Evolutionary conservation across 2,888 invertebrate genomes (phyloP), one percentile per base, ranked within the genome.

Genomic region (Agrochola lota): DNA sequence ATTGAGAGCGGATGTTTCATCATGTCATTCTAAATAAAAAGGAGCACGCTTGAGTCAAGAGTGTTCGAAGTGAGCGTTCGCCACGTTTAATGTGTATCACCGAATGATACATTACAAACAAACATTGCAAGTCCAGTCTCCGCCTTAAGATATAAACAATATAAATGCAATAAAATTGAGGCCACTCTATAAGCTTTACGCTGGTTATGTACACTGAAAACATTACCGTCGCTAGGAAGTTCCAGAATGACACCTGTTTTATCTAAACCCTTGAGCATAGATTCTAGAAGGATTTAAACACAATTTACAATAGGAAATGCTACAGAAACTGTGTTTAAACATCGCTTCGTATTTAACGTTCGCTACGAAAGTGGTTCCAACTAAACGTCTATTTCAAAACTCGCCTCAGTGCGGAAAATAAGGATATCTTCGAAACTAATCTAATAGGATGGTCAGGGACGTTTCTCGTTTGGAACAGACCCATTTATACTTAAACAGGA

Each of bases 401-500:
- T 74, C 83, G 49, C 43, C n/a, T 52, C 60, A 49, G 69, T 66
- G 59, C 23, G 30, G 74, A 68, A 70, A 81, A 70, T 74, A 78
- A 71, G 85, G 74, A 63, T 84, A 84, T 84, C 84, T 85, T 55
- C 30, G 35, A 20, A 82, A 85, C 69, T 72, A 62, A 84, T 84
- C 80, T 86, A 71, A 71, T 66, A 62, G 62, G 67, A 77, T 57
- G 80, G 77, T 80, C 77, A 82, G 84, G 57, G 77, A 49, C 85
- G 57, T 71, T 84, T 72, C 80, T 71, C 74, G 74, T 85, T 69
- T 66, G 72, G 60, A 73, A 71, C 59, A 62, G 52, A 59, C 49
- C 74, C 72, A 64, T 84, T 86, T 77, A 80, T 78, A 80, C 85
- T 77, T 62, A 86, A 86, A 73, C 78, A 68, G 66, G 78, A 85